phyloP scores from a whole-genome alignment of 2,888 invertebrate species.

The Trissolcus brochymenae region DNA sequence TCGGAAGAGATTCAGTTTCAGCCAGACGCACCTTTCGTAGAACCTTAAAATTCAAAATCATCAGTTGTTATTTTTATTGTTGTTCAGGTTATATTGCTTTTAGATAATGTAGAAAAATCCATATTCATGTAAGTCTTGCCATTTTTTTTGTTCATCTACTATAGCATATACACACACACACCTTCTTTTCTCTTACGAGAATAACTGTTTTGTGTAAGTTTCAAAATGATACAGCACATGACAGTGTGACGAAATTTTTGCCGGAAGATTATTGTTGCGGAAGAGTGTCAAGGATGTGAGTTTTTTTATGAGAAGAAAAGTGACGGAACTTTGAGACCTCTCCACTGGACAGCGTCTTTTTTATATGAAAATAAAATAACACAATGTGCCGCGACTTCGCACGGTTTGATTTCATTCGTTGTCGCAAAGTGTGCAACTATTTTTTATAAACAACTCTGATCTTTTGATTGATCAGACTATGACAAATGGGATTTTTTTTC shows the following conservation, averaged over 20 bases:
- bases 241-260: slow-evolving; percentile 45
- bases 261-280: slow-evolving; percentile 51
- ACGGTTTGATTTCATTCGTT: neutral
- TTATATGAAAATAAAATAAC: neutral
- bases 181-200: slow-evolving; percentile 19
- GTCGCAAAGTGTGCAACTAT: too few relatives aligned
- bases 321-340: slow-evolving; percentile 11
- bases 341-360: slow-evolving; percentile 9
- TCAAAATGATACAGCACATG: slow-evolving; percentile 35
- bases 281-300: slow-evolving; percentile 43
- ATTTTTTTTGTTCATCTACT: neutral
- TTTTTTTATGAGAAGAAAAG: slow-evolving; percentile 27
- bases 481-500: too few relatives aligned
- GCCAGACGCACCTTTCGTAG: neutral
- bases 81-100: neutral
- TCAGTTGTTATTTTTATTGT: neutral
- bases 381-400: neutral
- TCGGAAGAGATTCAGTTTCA: slow-evolving; percentile 6
- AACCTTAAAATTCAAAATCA: neutral
- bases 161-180: neutral
- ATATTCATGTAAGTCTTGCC: neutral
- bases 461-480: too few relatives aligned
- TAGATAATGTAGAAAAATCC: too few relatives aligned
- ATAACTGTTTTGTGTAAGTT: slow-evolving; percentile 26
- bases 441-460: too few relatives aligned